Percentiles rank a stretch among this genome's conserved stretches.
phyloP scores from a whole-genome alignment of 2,888 invertebrate genomes.

The Holacanthella duospinosa region DNA sequence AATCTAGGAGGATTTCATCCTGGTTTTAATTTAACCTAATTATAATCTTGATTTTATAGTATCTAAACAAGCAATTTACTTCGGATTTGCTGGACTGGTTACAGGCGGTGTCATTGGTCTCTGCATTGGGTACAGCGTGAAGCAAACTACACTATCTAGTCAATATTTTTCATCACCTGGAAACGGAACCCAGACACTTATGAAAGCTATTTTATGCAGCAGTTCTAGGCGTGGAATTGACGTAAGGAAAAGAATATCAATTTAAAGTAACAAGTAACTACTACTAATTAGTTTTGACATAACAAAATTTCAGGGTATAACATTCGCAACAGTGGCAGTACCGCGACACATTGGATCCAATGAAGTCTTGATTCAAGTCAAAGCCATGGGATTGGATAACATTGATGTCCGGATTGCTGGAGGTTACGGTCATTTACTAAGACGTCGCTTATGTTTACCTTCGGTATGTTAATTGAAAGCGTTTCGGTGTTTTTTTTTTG shows the following conservation, averaged over 20 bases:
- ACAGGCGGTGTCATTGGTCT: conserved; percentile 42
- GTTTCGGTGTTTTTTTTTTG: too few species aligned
- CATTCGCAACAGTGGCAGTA: conserved; percentile 46
- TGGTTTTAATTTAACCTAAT: background rate
- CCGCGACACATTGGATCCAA: conserved; percentile 47
- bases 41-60: conserved; percentile 13
- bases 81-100: conserved; percentile 42
- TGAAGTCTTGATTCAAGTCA: conserved; percentile 52
- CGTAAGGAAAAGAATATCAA: conserved; percentile 37
- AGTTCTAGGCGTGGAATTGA: conserved; percentile 41
- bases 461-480: background rate
- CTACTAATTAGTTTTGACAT: background rate
- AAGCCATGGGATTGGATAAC: conserved; percentile 51
- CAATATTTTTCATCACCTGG: conserved; percentile 25
- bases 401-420: conserved; percentile 51
- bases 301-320: conserved; percentile 44
- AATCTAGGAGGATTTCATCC: background rate
- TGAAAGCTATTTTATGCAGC: conserved; percentile 43
- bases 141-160: conserved; percentile 26
- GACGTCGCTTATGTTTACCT: background rate
- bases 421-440: conserved; percentile 44
- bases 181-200: conserved; percentile 39
- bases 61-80: conserved; percentile 38
- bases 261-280: background rate
- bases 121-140: conserved; percentile 39